Percentiles rank a stretch among this genome's conserved stretches.
These are phyloP conservation scores for Apocrypta bakeri DNA, from an alignment of 1,140 invertebrate species.

Conservation along the genomic window DNA sequence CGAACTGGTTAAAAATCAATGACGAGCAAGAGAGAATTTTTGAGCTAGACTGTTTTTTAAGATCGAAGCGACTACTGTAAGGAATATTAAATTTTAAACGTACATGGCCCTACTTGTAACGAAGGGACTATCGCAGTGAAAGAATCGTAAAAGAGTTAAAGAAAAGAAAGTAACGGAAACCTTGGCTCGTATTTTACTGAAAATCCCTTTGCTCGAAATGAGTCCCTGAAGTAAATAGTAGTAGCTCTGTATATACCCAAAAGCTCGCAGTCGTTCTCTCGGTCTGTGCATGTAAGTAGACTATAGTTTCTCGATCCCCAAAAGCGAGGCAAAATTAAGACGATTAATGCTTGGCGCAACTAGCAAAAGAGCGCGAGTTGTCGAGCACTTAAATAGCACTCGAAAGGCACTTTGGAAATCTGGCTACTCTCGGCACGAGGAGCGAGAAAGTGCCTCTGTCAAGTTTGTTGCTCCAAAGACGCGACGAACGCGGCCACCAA, in stretches of 20 bases:
- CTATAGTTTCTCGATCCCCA: neutral
- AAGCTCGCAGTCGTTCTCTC: neutral
- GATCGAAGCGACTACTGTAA: neutral
- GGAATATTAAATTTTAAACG: neutral
- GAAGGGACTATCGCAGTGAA: neutral
- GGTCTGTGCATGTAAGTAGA: neutral
- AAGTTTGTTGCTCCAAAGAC: conserved; percentile 25
- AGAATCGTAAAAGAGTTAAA: neutral
- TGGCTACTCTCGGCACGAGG: conserved; percentile 23
- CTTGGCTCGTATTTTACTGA: neutral
- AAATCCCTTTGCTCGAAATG: neutral
- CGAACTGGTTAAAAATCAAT: neutral
- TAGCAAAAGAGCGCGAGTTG: neutral
- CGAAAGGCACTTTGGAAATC: conserved; percentile 34
- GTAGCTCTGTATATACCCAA: neutral
- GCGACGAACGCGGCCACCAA: neutral
- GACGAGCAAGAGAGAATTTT: too few relatives aligned
- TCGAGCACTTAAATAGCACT: neutral
- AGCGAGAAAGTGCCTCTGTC: conserved; percentile 30
- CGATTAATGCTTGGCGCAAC: conserved; percentile 11
- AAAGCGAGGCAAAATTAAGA: conserved; percentile 8
- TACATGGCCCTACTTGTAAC: neutral
- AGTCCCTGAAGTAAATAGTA: neutral
- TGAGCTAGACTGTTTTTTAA: neutral
- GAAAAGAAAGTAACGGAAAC: neutral